These are phyloP conservation scores for Himalopsyche kuldschensis DNA, from an alignment of 2,888 invertebrate species.

Conservation along the genomic window DNA sequence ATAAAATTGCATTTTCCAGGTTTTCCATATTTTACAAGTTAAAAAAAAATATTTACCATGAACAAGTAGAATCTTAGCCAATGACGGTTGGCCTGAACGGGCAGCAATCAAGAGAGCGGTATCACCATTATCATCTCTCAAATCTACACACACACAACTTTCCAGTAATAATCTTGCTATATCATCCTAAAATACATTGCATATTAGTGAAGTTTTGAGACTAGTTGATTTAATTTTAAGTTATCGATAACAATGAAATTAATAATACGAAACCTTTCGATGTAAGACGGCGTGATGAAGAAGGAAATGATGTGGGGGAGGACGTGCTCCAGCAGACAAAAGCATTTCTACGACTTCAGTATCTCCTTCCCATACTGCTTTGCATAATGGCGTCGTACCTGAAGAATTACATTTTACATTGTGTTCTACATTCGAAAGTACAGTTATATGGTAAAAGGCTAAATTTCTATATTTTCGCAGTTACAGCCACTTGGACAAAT, in stretches of 20 bases:
- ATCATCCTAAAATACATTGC: slow-evolving; percentile 34
- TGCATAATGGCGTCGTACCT: slow-evolving; percentile 71
- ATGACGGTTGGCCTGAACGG: slow-evolving; percentile 52
- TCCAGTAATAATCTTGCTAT: slow-evolving; percentile 43
- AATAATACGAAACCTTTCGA: slow-evolving; percentile 51
- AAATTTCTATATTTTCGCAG: too few relatives aligned
- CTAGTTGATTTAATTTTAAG: neutral
- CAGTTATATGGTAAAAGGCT: too few relatives aligned
- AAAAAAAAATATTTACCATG: slow-evolving; percentile 52
- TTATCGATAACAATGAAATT: neutral
- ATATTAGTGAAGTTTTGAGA: neutral
- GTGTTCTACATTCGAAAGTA: too few relatives aligned
- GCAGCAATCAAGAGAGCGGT: slow-evolving; percentile 69
- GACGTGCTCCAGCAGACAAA: slow-evolving; percentile 66
- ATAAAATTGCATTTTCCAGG: too few relatives aligned
- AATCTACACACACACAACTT: slow-evolving; percentile 58
- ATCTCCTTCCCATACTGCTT: slow-evolving; percentile 70
- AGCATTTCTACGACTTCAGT: slow-evolving; percentile 62
- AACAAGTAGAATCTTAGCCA: slow-evolving; percentile 57
- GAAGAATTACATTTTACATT: too few relatives aligned
- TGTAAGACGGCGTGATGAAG: slow-evolving; percentile 69
- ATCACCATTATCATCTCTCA: slow-evolving; percentile 67
- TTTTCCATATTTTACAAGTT: neutral
- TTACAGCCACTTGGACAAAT: too few relatives aligned
- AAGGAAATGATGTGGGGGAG: slow-evolving; percentile 70